Evolutionary conservation across 2,113 vertebrate genomes (phyloP).

Genomic region (Anarrhichthys ocellatus): DNA sequence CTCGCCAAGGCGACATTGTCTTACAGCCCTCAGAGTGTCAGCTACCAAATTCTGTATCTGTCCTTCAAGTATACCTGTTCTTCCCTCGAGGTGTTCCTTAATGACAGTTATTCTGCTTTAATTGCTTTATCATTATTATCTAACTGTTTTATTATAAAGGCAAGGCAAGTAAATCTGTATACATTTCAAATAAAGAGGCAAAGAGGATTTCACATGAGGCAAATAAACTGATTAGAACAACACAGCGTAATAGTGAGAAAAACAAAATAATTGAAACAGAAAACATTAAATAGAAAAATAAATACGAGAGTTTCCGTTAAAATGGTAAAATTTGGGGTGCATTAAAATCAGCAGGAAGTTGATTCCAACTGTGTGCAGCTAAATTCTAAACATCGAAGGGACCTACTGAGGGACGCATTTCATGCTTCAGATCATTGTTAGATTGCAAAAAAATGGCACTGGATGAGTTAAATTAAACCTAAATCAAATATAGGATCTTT

Average conservation of each 20-base stretch:
- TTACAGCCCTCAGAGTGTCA: constrained; percentile 62
- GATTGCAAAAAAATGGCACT: neutral
- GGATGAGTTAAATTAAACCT: neutral
- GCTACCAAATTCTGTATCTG: constrained; percentile 59
- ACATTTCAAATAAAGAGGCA: neutral
- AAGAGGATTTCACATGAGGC: neutral
- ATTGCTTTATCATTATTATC: neutral
- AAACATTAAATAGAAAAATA: neutral
- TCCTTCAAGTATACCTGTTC: constrained; percentile 50
- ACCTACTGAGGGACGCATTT: neutral
- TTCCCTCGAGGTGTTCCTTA: neutral
- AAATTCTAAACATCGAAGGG: neutral
- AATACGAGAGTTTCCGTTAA: neutral
- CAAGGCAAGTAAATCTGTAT: neutral
- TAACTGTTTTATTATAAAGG: constrained; percentile 13
- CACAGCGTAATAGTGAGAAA: neutral
- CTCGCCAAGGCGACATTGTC: constrained; percentile 75
- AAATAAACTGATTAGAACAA: neutral
- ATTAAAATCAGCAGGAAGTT: neutral
- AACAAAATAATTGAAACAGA: neutral
- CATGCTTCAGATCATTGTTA: neutral
- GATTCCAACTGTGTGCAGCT: neutral
- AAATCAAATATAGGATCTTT: constrained; percentile 10
- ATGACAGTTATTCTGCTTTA: neutral
- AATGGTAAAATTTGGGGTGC: neutral